Evolutionary conservation across 2,797 vertebrate genomes (phyloP).

Genomic region (Xenops minutus): DNA sequence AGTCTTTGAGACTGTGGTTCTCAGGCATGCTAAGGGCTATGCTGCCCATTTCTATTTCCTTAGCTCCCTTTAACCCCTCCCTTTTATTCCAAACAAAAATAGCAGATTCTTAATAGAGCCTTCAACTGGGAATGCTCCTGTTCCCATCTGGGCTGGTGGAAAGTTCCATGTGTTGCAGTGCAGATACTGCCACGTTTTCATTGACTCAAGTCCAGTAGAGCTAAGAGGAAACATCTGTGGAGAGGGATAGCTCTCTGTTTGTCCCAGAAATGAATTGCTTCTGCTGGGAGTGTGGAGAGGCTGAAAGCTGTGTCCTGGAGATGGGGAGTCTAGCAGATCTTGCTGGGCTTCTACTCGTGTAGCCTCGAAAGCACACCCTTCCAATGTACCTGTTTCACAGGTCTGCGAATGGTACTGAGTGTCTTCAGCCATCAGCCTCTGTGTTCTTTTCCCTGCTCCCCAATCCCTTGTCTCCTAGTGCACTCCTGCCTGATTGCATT

Average conservation of each 20-base stretch:
- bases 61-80: constrained; percentile 35
- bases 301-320: background rate
- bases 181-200: constrained; percentile 81
- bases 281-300: background rate
- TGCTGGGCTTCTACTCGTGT: background rate
- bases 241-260: constrained; percentile 63
- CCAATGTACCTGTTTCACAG: background rate
- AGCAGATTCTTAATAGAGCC: background rate
- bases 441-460: background rate
- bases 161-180: constrained; percentile 65
- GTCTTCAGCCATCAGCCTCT: background rate
- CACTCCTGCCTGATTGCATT: background rate
- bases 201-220: constrained; percentile 55
- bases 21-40: background rate
- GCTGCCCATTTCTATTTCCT: constrained; percentile 18
- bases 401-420: background rate
- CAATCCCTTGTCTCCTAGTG: background rate
- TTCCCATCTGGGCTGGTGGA: constrained; percentile 54
- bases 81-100: constrained; percentile 22
- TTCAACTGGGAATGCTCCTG: background rate
- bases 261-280: constrained; percentile 69
- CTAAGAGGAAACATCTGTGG: constrained; percentile 79
- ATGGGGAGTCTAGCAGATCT: background rate
- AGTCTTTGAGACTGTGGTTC: constrained; percentile 18
- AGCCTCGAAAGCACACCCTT: background rate